phyloP scores from a whole-genome alignment of 2,888 invertebrate species.

The Carpatolechia fugitivella region DNA sequence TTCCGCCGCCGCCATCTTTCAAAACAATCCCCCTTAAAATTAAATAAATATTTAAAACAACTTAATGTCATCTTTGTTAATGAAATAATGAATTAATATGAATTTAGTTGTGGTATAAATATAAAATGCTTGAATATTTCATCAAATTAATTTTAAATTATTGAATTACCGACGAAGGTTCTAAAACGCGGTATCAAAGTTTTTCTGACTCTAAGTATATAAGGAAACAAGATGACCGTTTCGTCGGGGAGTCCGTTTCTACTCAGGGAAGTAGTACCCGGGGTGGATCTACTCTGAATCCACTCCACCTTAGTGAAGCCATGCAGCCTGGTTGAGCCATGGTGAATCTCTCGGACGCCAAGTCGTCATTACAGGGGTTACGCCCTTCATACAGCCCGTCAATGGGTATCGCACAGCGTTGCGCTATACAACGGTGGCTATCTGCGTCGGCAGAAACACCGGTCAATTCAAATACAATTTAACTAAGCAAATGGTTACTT shows the following conservation, averaged over 20 bases:
- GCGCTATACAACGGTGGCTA: too few species aligned
- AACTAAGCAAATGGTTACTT: background rate
- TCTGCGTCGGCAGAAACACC: too few species aligned
- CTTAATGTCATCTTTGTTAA: too few species aligned
- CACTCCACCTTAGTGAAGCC: conserved; percentile 26
- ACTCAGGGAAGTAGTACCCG: conserved; percentile 19
- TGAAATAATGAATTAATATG: too few species aligned
- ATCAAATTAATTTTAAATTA: background rate
- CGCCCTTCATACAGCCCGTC: background rate
- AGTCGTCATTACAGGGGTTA: background rate
- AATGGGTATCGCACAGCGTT: too few species aligned
- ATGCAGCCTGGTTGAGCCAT: conserved; percentile 27
- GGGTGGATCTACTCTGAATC: conserved; percentile 35
- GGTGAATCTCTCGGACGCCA: conserved; percentile 8
- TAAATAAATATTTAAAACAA: too few species aligned
- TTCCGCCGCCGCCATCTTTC: too few species aligned
- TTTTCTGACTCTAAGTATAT: background rate
- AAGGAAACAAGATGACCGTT: background rate
- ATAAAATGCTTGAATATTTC: too few species aligned
- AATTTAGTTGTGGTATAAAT: too few species aligned
- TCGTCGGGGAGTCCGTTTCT: conserved; percentile 22
- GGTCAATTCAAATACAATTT: too few species aligned
- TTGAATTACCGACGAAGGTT: background rate
- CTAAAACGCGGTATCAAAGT: conserved; percentile 19
- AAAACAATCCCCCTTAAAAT: too few species aligned